Conservation (phyloP, 2,797 vertebrate species). For the Podargus strigoides region DNA sequence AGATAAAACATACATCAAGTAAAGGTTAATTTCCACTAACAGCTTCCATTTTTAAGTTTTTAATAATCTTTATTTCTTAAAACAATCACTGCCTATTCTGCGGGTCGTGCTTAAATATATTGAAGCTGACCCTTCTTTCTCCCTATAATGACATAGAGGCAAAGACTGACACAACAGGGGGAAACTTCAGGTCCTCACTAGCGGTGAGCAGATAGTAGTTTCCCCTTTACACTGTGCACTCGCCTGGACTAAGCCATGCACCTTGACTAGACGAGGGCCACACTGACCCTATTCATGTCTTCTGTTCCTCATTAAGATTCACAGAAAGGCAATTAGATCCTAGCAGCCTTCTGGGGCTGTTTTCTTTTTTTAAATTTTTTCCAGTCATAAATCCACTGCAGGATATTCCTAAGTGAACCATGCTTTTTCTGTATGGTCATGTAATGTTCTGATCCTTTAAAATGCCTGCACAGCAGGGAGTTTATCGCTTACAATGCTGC, state of each 20-base stretch:
- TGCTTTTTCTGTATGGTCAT: neutral
- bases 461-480: neutral
- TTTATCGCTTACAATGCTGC: too few relatives aligned
- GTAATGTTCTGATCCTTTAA: neutral
- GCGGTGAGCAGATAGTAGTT: neutral
- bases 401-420: neutral
- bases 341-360: neutral
- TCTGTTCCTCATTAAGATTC: neutral
- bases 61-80: neutral
- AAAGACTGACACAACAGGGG: neutral
- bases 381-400: neutral
- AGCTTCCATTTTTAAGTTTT: neutral
- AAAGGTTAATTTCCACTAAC: neutral
- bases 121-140: neutral
- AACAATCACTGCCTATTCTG: neutral
- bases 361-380: neutral
- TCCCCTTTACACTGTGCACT: neutral
- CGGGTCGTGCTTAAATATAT: neutral
- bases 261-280: neutral
- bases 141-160: fast-evolving
- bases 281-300: neutral
- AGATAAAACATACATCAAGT: neutral
- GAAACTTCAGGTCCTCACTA: neutral
- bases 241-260: neutral
- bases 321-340: neutral